Percentiles rank a stretch among this genome's conserved stretches.
Evolutionary conservation across 2,113 vertebrate genomes (phyloP).

Genomic region (Cryptomyrus ogoouensis): DNA sequence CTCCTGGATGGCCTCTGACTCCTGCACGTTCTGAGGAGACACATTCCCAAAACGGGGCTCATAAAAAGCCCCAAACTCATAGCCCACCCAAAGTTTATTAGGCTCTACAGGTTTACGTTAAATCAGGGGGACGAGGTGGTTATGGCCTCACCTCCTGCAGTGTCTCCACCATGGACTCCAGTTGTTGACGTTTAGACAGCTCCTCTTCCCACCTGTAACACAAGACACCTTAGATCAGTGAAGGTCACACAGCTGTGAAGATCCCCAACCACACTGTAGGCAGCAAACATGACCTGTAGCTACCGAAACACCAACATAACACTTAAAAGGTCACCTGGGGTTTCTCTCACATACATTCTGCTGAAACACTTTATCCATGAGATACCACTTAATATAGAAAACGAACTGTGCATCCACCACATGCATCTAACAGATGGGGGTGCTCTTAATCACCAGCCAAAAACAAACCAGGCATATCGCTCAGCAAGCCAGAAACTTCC

Average conservation of each 20-base stretch:
- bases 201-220: slow-evolving; percentile 94
- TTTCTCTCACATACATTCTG: not conserved
- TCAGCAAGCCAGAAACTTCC: not conserved
- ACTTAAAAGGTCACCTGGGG: not conserved
- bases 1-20: slow-evolving; percentile 79
- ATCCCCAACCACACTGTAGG: not conserved
- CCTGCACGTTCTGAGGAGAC: slow-evolving; percentile 68
- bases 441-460: not conserved
- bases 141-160: slow-evolving; percentile 75
- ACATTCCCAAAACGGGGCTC: not conserved
- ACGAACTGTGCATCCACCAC: not conserved
- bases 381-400: not conserved
- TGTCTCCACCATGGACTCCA: slow-evolving; percentile 82
- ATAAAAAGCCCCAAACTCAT: not conserved
- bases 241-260: not conserved
- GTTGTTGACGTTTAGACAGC: slow-evolving; percentile 72
- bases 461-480: not conserved
- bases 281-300: not conserved
- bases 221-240: slow-evolving; percentile 47
- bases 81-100: not conserved
- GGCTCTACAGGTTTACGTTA: not conserved
- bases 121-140: not conserved
- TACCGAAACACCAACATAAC: not conserved
- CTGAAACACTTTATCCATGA: not conserved
- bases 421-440: not conserved